Conservation (phyloP, 2,888 invertebrate genomes). For the Lingula anatina region DNA sequence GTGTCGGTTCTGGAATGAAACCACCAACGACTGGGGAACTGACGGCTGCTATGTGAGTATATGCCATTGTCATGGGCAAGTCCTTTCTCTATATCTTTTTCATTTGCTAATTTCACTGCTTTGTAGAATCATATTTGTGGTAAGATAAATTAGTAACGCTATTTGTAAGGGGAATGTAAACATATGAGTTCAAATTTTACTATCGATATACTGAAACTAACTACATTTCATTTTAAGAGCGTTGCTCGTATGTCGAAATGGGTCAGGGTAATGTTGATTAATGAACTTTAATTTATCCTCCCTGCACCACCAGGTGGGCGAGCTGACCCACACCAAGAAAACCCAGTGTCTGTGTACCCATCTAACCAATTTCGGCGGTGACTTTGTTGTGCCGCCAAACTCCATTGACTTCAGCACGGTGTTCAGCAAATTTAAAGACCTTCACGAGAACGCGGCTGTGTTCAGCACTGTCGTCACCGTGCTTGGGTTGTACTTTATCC, state of each 20-base stretch:
- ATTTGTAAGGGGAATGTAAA: too few relatives aligned
- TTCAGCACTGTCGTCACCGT: constrained; percentile 45
- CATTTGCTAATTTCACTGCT: constrained; percentile 9
- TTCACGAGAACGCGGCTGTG: constrained; percentile 49
- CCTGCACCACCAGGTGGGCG: constrained; percentile 41
- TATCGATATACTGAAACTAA: too few relatives aligned
- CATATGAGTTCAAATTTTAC: too few relatives aligned
- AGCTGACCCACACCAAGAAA: constrained; percentile 31
- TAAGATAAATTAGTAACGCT: too few relatives aligned
- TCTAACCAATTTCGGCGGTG: constrained; percentile 50
- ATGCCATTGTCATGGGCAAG: neutral
- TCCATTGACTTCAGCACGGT: constrained; percentile 52
- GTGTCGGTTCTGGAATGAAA: constrained; percentile 42
- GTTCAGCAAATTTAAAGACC: constrained; percentile 46
- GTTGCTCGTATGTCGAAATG: too few relatives aligned
- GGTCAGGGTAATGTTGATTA: too few relatives aligned
- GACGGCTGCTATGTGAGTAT: constrained; percentile 35
- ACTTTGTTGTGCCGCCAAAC: constrained; percentile 49
- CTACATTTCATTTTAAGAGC: too few relatives aligned
- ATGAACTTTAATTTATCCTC: too few relatives aligned
- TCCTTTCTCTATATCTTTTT: neutral
- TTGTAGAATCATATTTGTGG: constrained; percentile 3
- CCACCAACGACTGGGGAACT: constrained; percentile 33
- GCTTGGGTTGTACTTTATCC: constrained; percentile 37
- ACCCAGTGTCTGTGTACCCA: constrained; percentile 47